Conservation (phyloP, 2,888 invertebrate genomes). For the Drosophila rellima region DNA sequence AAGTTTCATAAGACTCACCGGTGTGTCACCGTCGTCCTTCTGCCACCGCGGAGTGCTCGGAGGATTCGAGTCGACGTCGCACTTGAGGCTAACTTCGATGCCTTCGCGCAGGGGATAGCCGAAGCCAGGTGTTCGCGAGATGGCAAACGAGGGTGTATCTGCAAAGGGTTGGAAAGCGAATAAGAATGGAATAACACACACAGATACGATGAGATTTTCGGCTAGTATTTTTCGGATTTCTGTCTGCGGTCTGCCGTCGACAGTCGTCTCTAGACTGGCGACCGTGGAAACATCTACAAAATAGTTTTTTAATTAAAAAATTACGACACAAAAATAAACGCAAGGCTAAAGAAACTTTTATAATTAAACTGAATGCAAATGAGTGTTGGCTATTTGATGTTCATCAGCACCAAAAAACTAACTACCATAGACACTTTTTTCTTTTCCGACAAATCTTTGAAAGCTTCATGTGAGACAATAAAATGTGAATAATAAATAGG, state of each 20-base stretch:
- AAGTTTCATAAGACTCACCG: slow-evolving; percentile 85
- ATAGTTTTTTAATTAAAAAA: slow-evolving; percentile 82
- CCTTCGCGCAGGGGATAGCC: slow-evolving; percentile 95
- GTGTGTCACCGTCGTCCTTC: slow-evolving; percentile 87
- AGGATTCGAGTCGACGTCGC: slow-evolving; percentile 97
- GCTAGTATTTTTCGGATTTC: slow-evolving; percentile 36
- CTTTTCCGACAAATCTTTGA: not conserved
- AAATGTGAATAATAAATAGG: not conserved
- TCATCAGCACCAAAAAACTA: slow-evolving; percentile 12
- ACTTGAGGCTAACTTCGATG: slow-evolving; percentile 94
- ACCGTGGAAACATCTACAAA: slow-evolving; percentile 67
- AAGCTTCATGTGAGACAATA: not conserved
- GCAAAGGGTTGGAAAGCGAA: slow-evolving; percentile 70
- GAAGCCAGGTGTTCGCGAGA: slow-evolving; percentile 96
- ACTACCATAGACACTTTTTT: slow-evolving; percentile 1
- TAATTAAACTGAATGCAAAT: slow-evolving; percentile 82
- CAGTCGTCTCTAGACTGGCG: slow-evolving; percentile 29
- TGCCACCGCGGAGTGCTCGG: slow-evolving; percentile 94
- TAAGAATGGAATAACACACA: slow-evolving; percentile 46
- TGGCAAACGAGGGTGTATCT: slow-evolving; percentile 97
- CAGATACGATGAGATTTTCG: slow-evolving; percentile 22
- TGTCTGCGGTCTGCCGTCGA: slow-evolving; percentile 43
- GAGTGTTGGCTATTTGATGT: slow-evolving; percentile 49
- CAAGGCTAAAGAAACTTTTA: slow-evolving; percentile 66
- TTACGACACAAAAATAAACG: slow-evolving; percentile 57